Percentiles rank a stretch among this genome's conserved stretches.
These are phyloP conservation scores for Drosophila anomalata DNA, from an alignment of 2,888 invertebrate genomes.

Conservation along the genomic window DNA sequence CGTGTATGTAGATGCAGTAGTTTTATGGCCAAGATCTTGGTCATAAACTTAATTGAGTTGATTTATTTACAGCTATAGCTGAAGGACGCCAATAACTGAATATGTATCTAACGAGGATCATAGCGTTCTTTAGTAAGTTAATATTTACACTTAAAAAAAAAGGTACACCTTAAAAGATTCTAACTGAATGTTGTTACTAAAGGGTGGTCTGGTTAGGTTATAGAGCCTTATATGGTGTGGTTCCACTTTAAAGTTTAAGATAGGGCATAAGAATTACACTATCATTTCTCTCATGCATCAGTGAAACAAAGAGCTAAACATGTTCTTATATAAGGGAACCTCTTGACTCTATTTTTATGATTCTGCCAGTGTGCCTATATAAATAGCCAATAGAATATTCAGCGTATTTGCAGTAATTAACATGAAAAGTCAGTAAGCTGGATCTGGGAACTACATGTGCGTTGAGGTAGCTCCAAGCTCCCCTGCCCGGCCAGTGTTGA, in stretches of 20 bases:
- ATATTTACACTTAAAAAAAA: not conserved
- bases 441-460: slow-evolving; percentile 5
- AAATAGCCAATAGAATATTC: slow-evolving; percentile 5
- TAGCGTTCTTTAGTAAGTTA: slow-evolving; percentile 16
- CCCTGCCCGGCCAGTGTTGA: not conserved
- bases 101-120: slow-evolving; percentile 3
- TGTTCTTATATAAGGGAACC: slow-evolving; percentile 2
- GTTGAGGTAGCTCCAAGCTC: not conserved
- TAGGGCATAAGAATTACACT: not conserved
- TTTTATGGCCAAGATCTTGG: slow-evolving; percentile 29
- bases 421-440: not conserved
- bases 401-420: not conserved
- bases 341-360: slow-evolving; percentile 2
- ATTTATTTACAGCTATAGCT: slow-evolving; percentile 2
- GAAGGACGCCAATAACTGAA: slow-evolving; percentile 11
- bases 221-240: too few relatives aligned
- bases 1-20: slow-evolving; percentile 9
- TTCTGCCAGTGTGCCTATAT: not conserved
- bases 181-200: not conserved
- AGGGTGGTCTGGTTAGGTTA: not conserved
- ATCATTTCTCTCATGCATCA: not conserved
- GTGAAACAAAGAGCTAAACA: not conserved
- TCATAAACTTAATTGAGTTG: slow-evolving; percentile 17
- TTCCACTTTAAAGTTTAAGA: not conserved
- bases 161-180: too few relatives aligned